A percentile compares a stretch with the other conserved stretches of the same genome.
These are phyloP conservation scores for Artemia sp. DNA, from an alignment of 2,888 invertebrate genomes.

Conservation along the genomic window DNA sequence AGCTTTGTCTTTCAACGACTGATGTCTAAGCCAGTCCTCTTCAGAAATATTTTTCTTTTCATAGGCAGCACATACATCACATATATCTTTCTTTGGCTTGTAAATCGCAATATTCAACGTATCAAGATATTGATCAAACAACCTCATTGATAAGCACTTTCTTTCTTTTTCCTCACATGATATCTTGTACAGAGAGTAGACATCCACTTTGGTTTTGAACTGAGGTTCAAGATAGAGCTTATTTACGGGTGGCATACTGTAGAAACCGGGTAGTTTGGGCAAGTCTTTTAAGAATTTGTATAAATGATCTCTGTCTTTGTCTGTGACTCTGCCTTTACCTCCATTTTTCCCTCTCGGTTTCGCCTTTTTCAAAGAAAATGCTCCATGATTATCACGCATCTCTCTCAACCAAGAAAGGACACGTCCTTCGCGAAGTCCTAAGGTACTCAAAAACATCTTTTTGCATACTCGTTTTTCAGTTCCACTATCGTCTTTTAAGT, in stretches of 20 bases:
- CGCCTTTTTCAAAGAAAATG: not conserved
- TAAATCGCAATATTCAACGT: conserved; percentile 17
- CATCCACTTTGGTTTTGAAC: not conserved
- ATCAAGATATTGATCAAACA: not conserved
- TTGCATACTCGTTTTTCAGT: not conserved
- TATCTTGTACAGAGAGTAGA: not conserved
- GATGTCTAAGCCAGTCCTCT: conserved; percentile 23
- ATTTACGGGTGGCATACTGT: not conserved
- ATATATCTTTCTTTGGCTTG: conserved; percentile 26
- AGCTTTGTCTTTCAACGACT: conserved; percentile 24
- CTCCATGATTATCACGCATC: not conserved
- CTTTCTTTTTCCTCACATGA: not conserved
- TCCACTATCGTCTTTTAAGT: not conserved
- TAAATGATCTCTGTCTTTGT: too few relatives aligned
- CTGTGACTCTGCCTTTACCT: too few relatives aligned
- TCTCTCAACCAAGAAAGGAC: not conserved
- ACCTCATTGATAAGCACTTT: not conserved
- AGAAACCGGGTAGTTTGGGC: too few relatives aligned
- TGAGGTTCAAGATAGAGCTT: not conserved
- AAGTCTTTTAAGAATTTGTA: too few relatives aligned
- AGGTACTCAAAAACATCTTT: not conserved
- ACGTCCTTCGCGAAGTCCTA: not conserved
- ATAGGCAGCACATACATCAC: conserved; percentile 24
- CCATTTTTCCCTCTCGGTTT: too few relatives aligned
- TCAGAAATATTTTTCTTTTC: conserved; percentile 23